Conservation (phyloP, 92 coral and sea anemone species). For the Phymanthus crucifer region DNA sequence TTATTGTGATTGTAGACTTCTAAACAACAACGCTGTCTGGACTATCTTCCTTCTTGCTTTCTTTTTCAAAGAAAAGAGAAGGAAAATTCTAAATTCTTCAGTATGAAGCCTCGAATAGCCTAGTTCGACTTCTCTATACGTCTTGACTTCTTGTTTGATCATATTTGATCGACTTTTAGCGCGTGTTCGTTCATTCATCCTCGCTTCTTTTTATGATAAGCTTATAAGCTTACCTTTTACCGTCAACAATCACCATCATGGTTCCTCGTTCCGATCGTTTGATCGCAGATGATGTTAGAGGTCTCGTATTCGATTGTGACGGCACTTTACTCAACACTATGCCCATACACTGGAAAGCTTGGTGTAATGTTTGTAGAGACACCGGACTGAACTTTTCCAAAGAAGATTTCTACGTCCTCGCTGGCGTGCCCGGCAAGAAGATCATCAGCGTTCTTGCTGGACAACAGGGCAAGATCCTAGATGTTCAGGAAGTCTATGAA, state of each 20-base stretch:
- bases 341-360: constrained; percentile 96
- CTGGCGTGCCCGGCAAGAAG: constrained; percentile 97
- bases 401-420: constrained; percentile 81
- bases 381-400: constrained; percentile 80
- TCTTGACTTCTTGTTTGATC: background rate
- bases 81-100: background rate
- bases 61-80: background rate
- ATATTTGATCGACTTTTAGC: background rate
- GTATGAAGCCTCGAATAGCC: constrained; percentile 21
- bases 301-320: constrained; percentile 91
- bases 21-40: background rate
- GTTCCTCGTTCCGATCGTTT: constrained; percentile 14
- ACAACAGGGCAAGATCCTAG: constrained; percentile 80
- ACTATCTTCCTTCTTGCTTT: background rate
- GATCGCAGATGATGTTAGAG: constrained; percentile 75
- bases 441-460: constrained; percentile 74
- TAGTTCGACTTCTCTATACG: background rate
- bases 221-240: no score
- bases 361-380: constrained; percentile 90
- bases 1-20: background rate
- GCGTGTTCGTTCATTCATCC: background rate
- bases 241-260: constrained; percentile 14
- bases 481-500: constrained; percentile 80
- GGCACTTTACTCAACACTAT: constrained; percentile 94
- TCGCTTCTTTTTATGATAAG: background rate